Evolutionary conservation across 2,113 vertebrate species (phyloP), one percentile per base, ranked within the genome.

Genomic region (Trematocara marginatum): DNA sequence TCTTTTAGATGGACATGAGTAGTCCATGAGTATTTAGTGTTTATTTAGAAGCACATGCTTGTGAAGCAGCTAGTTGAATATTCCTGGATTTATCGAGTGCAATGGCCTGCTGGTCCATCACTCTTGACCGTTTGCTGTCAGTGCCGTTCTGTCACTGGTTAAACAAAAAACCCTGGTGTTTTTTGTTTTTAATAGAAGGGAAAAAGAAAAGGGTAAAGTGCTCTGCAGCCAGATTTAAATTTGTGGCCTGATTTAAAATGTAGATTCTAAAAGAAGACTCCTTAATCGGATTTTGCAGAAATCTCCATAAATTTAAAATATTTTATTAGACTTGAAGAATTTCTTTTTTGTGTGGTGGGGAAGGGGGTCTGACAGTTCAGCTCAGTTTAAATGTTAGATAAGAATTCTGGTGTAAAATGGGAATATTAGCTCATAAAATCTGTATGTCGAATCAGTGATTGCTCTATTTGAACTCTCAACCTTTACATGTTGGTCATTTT

Each of bases 91-190:
- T 31, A 18, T 20, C 1, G 13, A 11, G 80, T 61, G 82, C 29
- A 76, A 69, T 51, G 85, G 45, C 79, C 86, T 20, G 12, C 64
- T 38, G 64, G 34, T 85, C 57, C 4, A 59, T 49, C 15, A 20
- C 45, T 47, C 6, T 29, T 53, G 51, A 13, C 34, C 90, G 49
- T 94, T 93, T 95, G 80, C 71, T 85, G 69, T 86, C 45, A 82
- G 86, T 86, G 71, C 12, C n/a, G 3, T 26, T 88, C 78, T 54
- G 91, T 57, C 89, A 93, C 88, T 92, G 83, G n/a, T 94, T 93
- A 91, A 91, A 88, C 92, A 80, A 80, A 85, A 92, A 78, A 64
- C 18, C 49, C 52, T 83, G 42, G n/a, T 20, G n/a, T 59, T 34
- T 23, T 4, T 56, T 56, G 6, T 26, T 56, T 38, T 64, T 64